Evolutionary conservation across 2,888 invertebrate genomes (phyloP).

Genomic region (Arenicola marina): DNA sequence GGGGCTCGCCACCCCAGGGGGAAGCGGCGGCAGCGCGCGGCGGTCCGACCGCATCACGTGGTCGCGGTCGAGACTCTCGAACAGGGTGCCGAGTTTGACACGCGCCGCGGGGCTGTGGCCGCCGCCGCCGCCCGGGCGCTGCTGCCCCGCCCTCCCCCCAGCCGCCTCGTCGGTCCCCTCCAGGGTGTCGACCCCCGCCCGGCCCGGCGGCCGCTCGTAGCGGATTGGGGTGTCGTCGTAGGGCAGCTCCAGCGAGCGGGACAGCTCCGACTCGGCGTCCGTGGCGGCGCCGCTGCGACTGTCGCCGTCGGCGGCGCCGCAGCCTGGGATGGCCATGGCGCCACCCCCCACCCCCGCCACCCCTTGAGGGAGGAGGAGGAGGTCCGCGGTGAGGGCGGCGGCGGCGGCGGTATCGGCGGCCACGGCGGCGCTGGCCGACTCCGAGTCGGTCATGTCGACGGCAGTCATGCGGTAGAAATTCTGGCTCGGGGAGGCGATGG

Average conservation of each 20-base stretch:
- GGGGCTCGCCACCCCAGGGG: too few species aligned
- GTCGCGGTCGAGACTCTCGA: too few species aligned
- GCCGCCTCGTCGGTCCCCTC: not conserved
- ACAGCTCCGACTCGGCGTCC: conserved; percentile 16
- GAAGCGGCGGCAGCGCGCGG: too few species aligned
- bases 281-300: not conserved
- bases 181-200: not conserved
- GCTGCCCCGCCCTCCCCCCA: not conserved
- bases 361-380: too few species aligned
- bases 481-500: conserved; percentile 1
- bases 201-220: not conserved
- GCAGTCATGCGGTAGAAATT: conserved; percentile 23
- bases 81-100: too few species aligned
- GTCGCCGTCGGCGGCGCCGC: not conserved
- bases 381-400: too few species aligned
- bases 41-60: too few species aligned
- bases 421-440: not conserved
- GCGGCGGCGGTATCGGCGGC: too few species aligned
- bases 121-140: not conserved
- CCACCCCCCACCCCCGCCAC: too few species aligned
- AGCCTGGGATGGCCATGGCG: too few species aligned
- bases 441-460: conserved; percentile 26
- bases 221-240: conserved; percentile 9
- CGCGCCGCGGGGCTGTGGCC: not conserved
- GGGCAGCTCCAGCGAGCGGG: conserved; percentile 16